A percentile compares a stretch with the other conserved stretches of the same genome.
Evolutionary conservation across 2,888 invertebrate species (phyloP).

Genomic region (Agrotis segetum): DNA sequence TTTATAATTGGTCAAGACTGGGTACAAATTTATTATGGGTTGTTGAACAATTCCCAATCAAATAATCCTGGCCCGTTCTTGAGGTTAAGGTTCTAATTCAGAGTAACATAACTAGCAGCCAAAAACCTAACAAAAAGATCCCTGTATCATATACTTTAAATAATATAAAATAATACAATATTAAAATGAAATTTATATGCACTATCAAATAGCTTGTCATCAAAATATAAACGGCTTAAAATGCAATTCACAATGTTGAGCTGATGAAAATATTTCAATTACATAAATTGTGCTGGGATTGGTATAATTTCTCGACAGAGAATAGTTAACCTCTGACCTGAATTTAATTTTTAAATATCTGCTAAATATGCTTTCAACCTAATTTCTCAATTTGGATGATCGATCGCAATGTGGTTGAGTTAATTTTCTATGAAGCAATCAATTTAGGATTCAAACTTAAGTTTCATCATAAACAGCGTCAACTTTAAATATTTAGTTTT

Average conservation of each 20-base stretch:
- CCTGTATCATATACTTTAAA: too few species aligned
- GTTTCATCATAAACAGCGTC: background rate
- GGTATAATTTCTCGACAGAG: slow-evolving; percentile 8
- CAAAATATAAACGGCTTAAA: background rate
- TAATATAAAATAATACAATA: background rate
- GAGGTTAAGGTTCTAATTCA: too few species aligned
- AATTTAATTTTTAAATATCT: slow-evolving; percentile 51
- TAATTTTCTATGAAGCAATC: slow-evolving; percentile 1
- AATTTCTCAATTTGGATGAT: slow-evolving; percentile 56
- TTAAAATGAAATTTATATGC: background rate
- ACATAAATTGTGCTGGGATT: slow-evolving; percentile 16
- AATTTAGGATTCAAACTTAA: background rate
- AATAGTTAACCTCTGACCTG: slow-evolving; percentile 42
- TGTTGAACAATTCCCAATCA: too few species aligned
- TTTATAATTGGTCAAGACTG: too few species aligned
- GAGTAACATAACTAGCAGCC: too few species aligned
- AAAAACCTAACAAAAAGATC: too few species aligned
- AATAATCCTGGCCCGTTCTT: too few species aligned
- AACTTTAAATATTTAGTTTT: background rate
- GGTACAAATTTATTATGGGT: too few species aligned
- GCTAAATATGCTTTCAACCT: slow-evolving; percentile 57
- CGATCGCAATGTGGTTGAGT: slow-evolving; percentile 23
- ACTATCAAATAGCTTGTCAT: background rate
- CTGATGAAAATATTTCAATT: slow-evolving; percentile 38
- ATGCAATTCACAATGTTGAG: background rate